phyloP scores from a whole-genome alignment of 2,797 vertebrate species.

The Falco concolor region DNA sequence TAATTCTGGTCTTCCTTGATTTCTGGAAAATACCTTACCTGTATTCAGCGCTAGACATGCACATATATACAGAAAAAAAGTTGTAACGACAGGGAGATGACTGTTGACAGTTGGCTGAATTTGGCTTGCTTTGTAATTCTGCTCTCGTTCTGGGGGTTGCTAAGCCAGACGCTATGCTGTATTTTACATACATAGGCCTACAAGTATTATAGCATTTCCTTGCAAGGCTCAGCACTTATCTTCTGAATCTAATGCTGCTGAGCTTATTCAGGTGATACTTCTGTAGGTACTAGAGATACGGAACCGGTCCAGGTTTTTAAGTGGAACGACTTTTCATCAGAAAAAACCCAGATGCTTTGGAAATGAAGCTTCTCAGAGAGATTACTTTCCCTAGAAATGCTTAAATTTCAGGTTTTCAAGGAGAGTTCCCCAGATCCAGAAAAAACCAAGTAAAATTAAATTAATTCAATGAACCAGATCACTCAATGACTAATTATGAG shows the following conservation, averaged over 20 bases:
- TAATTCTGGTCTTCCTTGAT: background rate
- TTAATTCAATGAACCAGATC: background rate
- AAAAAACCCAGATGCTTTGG: background rate
- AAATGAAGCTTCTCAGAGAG: background rate
- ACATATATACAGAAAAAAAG: background rate
- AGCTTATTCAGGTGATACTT: background rate
- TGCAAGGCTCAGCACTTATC: background rate
- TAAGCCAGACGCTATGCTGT: background rate
- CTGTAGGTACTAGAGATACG: background rate
- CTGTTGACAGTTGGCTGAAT: background rate
- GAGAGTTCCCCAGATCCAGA: background rate
- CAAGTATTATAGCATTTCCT: background rate
- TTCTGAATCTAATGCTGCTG: background rate
- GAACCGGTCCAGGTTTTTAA: background rate
- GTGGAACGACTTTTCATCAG: background rate
- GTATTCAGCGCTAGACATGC: background rate
- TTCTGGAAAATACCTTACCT: background rate
- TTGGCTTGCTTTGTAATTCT: background rate
- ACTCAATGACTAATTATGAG: background rate
- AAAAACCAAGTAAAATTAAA: background rate
- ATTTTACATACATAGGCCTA: background rate
- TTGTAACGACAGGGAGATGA: background rate
- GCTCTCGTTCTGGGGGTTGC: background rate
- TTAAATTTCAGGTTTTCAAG: background rate
- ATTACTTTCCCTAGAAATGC: background rate